Base-by-base conservation (phyloP, 1,140 invertebrate genomes). In the Choristoneura fumiferana region DNA sequence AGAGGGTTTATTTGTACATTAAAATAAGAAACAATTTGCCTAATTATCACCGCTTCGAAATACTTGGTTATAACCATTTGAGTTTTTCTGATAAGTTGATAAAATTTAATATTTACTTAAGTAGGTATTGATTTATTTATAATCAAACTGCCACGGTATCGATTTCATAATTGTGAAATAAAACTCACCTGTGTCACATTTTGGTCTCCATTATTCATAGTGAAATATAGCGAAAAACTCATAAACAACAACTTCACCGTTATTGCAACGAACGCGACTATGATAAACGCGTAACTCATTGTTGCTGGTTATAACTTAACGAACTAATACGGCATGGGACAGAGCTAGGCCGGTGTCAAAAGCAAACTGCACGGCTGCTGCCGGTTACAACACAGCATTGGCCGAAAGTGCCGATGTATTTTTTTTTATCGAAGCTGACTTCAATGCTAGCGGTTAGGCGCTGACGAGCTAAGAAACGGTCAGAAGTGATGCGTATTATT, bases 171-270 rank as follows among this genome's bases (percentile, higher is more conserved):
- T 13, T 8, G 17, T 18, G 22, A 62, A 54, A 57, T 14, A 14
- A 33, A 22, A 67, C 69, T 76, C 29, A 80, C 78, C 71, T 69
- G 63, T 15, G 38, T 52, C 52, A 43, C 56, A 37, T 62, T 52
- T 18, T 36, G 55, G 57, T 71, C 64, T 34, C 58, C 60, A 39
- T 73, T 40, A 53, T 84, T 79, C 35, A 81, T 38, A 9, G 81
- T 84, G 54, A 79, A 71, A 61, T 81, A 79, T 54, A 84, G 62
- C 0, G 81, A 84, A 29, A 82, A 79, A 63, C 74, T 75, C 34
- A 84, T 62, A 65, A 84, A 84, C 59, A 82, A 38, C 37, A 84
- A 59, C 55, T 84, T 84, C 33, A 80, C 13, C 15, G 78, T 77
- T 8, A 84, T 74, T 0, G 81, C 81, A 43, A 78, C 72, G 1